Evolutionary conservation across 2,797 vertebrate genomes (phyloP).

Genomic region (Naso thynnoides): DNA sequence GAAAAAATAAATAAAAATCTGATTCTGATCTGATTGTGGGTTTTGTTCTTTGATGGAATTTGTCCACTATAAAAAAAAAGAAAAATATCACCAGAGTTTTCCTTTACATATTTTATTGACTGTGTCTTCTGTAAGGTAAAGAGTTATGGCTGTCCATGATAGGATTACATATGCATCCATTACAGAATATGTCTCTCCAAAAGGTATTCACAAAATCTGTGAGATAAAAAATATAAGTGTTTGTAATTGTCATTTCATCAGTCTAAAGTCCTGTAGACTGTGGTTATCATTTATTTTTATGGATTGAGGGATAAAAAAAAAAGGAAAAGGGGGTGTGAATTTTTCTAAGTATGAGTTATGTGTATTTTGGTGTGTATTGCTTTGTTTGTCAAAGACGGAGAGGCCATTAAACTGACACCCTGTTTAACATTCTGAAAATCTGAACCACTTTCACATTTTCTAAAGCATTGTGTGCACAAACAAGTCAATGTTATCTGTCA

Average conservation of each 20-base stretch:
- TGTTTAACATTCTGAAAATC: conserved; percentile 33
- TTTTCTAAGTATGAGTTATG: conserved; percentile 16
- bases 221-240: not conserved
- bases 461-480: conserved; percentile 31
- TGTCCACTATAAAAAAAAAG: not conserved
- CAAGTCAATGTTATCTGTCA: conserved; percentile 2
- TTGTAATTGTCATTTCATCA: not conserved
- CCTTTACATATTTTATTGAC: not conserved
- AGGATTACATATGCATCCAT: not conserved
- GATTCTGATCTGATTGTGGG: no score
- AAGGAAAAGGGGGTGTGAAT: conserved; percentile 31
- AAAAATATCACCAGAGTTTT: not conserved
- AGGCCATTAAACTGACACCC: conserved; percentile 18
- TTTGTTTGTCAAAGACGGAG: conserved; percentile 29
- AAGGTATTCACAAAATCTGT: not conserved
- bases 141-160: not conserved
- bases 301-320: not conserved
- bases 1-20: no score
- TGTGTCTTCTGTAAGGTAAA: not conserved
- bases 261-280: not conserved
- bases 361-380: conserved; percentile 58
- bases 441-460: conserved; percentile 50
- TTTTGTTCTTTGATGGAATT: no score
- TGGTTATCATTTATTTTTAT: conserved; percentile 2
- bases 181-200: not conserved